A percentile compares a stretch with the other conserved stretches of the same genome.
Evolutionary conservation across 1,140 invertebrate genomes (phyloP).

Genomic region (Argopecten irradians): DNA sequence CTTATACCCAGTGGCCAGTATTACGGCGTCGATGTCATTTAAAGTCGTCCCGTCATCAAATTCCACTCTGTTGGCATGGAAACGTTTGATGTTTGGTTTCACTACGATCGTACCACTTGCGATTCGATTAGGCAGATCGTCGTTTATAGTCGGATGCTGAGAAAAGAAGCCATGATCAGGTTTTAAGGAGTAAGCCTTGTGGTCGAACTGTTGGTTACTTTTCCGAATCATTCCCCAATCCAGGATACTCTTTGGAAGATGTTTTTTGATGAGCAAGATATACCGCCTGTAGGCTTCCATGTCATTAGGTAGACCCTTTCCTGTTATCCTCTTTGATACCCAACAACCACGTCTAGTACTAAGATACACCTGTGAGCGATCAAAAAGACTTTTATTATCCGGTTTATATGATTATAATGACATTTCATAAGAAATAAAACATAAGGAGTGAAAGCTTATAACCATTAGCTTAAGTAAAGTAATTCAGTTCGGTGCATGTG

Average conservation of each 20-base stretch:
- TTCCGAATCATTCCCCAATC: constrained; percentile 28
- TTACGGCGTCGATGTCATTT: constrained; percentile 67
- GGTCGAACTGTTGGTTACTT: constrained; percentile 74
- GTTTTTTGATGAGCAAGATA: constrained; percentile 47
- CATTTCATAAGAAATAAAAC: not conserved
- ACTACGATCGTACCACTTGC: constrained; percentile 76
- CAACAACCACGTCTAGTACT: constrained; percentile 77
- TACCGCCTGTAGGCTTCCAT: constrained; percentile 39
- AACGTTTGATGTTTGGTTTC: constrained; percentile 70
- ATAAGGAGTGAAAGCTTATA: not conserved
- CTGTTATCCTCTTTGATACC: constrained; percentile 75
- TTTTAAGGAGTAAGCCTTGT: constrained; percentile 72
- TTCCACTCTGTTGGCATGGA: constrained; percentile 46
- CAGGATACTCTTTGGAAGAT: constrained; percentile 55
- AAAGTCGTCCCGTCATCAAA: not conserved
- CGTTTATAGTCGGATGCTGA: constrained; percentile 79
- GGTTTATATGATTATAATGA: too few relatives aligned
- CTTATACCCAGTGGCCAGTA: constrained; percentile 72
- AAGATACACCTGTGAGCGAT: constrained; percentile 72
- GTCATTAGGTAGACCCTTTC: constrained; percentile 59
- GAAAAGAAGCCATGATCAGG: constrained; percentile 76
- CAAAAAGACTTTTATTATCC: too few relatives aligned
- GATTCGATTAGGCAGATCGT: constrained; percentile 78
- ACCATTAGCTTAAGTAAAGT: not conserved
- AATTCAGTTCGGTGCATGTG: not conserved